phyloP scores from a whole-genome alignment of 92 coral and sea anemone species.

The Actinostola sp. region DNA sequence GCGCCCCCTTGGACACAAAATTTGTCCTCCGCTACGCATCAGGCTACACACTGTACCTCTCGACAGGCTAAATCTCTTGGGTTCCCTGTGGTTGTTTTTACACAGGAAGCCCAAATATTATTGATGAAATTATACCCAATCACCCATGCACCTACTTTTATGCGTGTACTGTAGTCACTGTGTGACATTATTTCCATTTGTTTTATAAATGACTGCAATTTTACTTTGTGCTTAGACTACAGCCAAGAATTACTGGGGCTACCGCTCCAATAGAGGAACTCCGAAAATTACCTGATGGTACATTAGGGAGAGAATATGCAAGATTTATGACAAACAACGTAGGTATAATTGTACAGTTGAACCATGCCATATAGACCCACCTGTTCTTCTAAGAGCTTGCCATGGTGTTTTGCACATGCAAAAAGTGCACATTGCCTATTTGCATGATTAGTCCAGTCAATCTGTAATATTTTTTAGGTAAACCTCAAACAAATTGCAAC shows the following conservation, averaged over 20 bases:
- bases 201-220: neutral
- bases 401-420: neutral
- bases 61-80: too few species aligned
- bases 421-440: neutral
- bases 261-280: constrained; percentile 69
- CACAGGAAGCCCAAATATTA: too few species aligned
- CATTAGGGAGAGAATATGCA: constrained; percentile 91
- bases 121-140: too few species aligned
- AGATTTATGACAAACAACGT: constrained; percentile 81
- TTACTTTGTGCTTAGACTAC: constrained; percentile 46
- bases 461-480: too few species aligned
- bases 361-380: neutral
- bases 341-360: neutral
- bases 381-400: neutral
- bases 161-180: too few species aligned
- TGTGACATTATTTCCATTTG: neutral
- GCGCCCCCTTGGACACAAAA: too few species aligned
- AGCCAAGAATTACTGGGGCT: constrained; percentile 74
- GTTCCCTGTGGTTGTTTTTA: too few species aligned
- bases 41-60: too few species aligned
- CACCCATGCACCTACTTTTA: too few species aligned
- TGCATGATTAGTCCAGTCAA: too few species aligned
- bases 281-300: constrained; percentile 83
- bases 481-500: too few species aligned
- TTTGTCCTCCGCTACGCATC: too few species aligned